phyloP scores from a whole-genome alignment of 2,797 vertebrate species.

The Synanceia verrucosa region DNA sequence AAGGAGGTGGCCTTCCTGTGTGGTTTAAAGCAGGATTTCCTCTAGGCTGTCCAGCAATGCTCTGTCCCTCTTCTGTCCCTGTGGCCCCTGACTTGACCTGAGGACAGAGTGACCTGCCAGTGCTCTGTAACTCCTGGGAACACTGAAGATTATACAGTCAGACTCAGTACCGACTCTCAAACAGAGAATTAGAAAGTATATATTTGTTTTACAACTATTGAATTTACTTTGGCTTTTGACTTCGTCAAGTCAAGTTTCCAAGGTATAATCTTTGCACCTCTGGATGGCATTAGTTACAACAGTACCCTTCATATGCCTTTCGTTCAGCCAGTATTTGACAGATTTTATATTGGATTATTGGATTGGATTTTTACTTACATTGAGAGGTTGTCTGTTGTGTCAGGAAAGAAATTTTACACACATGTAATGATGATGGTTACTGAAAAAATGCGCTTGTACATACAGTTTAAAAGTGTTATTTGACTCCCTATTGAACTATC shows the following conservation, averaged over 20 bases:
- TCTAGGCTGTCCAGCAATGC: conserved; percentile 40
- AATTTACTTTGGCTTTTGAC: neutral
- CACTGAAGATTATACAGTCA: neutral
- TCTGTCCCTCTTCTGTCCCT: conserved; percentile 13
- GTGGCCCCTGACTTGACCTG: conserved; percentile 41
- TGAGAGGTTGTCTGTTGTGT: neutral
- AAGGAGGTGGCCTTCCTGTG: conserved; percentile 66
- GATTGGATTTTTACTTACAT: neutral
- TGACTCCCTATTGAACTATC: conserved; percentile 1
- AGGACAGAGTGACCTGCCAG: conserved; percentile 18
- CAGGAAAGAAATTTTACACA: neutral
- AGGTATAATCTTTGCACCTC: neutral
- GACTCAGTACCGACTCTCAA: neutral
- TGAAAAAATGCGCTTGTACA: neutral
- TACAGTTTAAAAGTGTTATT: neutral
- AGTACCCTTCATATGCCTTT: neutral
- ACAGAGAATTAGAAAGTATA: neutral
- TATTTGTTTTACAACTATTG: neutral
- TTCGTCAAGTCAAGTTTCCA: neutral
- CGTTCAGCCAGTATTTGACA: neutral
- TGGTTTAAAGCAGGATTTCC: conserved; percentile 77
- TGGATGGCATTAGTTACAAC: neutral
- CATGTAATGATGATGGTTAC: neutral
- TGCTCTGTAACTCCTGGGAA: neutral
- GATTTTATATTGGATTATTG: neutral